Evolutionary conservation across 2,797 vertebrate species (phyloP), one percentile per base, ranked within the genome.

Genomic region (Xenentodon cancila): DNA sequence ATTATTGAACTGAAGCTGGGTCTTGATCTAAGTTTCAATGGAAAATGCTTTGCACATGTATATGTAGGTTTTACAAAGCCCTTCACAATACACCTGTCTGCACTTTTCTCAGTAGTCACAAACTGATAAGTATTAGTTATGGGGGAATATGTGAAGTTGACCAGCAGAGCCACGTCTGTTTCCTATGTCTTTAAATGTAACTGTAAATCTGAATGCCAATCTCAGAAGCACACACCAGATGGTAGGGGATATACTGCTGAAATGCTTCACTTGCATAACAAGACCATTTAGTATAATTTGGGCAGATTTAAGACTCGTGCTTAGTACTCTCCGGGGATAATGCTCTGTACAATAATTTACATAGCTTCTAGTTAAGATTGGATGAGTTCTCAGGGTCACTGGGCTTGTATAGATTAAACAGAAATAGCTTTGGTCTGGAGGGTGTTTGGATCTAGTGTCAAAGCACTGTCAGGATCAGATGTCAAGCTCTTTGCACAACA

Each of bases 331-430:
- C n/a, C 20, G 18, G 17, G 15, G 20, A 53, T 57, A 16, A 55
- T 55, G 7, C 51, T 44, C 22, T 47, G 6, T 49, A 22, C 44
- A 19, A 59, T 83, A 65, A 74, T 63, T 87, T 79, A 71, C 52
- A 59, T 73, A 34, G 53, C 52, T 16, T 72, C 71, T 66, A 25
- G 69, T 79, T 54, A 73, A 86, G 79, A 81, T 88, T 74, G 74
- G 76, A 59, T 55, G 62, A 40, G 60, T 68, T 66, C 52, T 21
- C 47, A 17, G 47, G 62, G 80, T 81, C 79, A 78, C 65, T 25
- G 54, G 57, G 75, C 73, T 78, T 83, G 81, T 88, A 75, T 78
- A 88, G 91, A 87, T 91, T 91, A 89, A 57, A 73, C 85, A 87
- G 75, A 90, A 93, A 93, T 91, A 90, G 89, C 79, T 4, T 51